Percentiles rank a stretch among this genome's conserved stretches.
These are phyloP conservation scores for Plagodis pulveraria DNA, from an alignment of 2,888 invertebrate species.

Conservation along the genomic window DNA sequence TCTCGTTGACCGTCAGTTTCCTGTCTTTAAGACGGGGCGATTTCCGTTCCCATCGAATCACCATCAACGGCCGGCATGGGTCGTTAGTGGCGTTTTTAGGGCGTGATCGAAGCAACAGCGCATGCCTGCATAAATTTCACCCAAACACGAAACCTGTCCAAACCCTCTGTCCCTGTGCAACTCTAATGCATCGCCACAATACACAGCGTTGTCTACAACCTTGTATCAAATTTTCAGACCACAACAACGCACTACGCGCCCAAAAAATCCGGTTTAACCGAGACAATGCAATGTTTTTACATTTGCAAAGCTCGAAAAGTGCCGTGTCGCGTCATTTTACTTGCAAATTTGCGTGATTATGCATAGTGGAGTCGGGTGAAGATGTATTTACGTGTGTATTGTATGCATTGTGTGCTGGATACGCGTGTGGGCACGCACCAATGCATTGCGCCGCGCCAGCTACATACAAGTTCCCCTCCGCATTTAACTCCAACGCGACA, in stretches of 20 bases:
- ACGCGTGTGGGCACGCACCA: constrained; percentile 69
- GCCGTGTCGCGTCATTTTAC: constrained; percentile 73
- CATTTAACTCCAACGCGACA: constrained; percentile 55
- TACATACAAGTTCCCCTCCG: constrained; percentile 49
- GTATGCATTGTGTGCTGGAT: constrained; percentile 69
- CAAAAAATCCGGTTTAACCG: constrained; percentile 50
- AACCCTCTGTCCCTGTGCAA: constrained; percentile 47
- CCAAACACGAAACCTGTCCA: constrained; percentile 57
- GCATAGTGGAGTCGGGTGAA: constrained; percentile 71
- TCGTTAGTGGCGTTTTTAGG: constrained; percentile 78
- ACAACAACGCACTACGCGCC: constrained; percentile 41
- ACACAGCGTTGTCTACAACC: constrained; percentile 54
- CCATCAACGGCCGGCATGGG: constrained; percentile 56
- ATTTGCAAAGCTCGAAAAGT: constrained; percentile 75
- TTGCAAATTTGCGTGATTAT: constrained; percentile 80
- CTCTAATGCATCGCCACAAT: constrained; percentile 40
- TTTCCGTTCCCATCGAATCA: constrained; percentile 72
- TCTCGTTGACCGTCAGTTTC: constrained; percentile 43
- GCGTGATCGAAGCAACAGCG: constrained; percentile 78
- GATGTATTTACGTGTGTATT: constrained; percentile 77
- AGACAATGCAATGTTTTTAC: constrained; percentile 70
- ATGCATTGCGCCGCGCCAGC: constrained; percentile 21
- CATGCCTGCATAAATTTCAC: constrained; percentile 79
- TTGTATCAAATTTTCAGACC: constrained; percentile 63
- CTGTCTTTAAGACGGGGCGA: constrained; percentile 50